Base-by-base conservation (phyloP, 2,113 vertebrate genomes). In the Amblyopsis rosae region DNA sequence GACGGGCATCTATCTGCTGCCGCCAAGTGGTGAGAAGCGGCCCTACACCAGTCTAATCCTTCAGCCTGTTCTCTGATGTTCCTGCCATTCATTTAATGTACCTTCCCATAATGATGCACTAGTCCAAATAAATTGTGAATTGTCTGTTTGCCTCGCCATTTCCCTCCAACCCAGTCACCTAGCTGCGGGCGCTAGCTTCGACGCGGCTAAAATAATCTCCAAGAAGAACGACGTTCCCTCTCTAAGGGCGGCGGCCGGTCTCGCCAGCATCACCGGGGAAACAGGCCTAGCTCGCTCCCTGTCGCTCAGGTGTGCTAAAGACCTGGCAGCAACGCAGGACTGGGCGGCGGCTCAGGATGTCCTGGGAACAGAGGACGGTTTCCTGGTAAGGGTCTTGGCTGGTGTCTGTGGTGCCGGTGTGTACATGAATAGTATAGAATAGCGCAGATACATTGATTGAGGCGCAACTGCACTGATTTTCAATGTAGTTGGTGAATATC, bases 1-100 rank as follows among this genome's bases (percentile, higher is more conserved):
- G 96, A 96, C 1, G 98, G 98, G 1, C 98, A 99, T 78, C 96
- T 98, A 46, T 92, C 96, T 3, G 87, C 95, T 10, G 96, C 97
- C 0, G 96, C 98, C 41, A 99, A 99, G 84, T 99, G 98, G 98
- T 98, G 83, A 83, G 35, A 41, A 41, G 35, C 7, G 35, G 35
- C 7, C 35, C 35, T 5, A 41, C 35, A 41, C 10, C 49, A n/a
- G 10, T 63, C 62, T 41, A 8, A 6, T 41, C 35, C 35, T 41
- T 41, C 35, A 6, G 35, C 4, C 35, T 41, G 35, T 41, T 5
- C 35, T 41, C 35, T 41, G 35, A 41, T 41, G 35, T 5, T 35
- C 35, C 35, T 6, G 35, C 6, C 35, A 35, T 35, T 41, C 35
- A 41, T 41, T 6, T 41, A 26, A 26, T 26, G 26, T 26, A 41